phyloP scores from a whole-genome alignment of 1,140 invertebrate species.

The Battus philenor region DNA sequence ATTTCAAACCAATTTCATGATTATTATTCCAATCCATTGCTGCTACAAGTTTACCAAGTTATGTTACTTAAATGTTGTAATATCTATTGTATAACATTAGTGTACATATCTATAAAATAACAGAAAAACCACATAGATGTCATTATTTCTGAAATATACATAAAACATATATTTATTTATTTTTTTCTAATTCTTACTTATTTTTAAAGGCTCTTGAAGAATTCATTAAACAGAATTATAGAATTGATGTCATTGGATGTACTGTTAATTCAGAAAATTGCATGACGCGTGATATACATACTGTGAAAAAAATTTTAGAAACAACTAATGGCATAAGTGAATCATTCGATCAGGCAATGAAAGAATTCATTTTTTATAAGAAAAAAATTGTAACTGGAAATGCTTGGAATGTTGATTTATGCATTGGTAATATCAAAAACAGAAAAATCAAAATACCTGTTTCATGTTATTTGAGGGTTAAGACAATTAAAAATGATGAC shows the following conservation, averaged over 20 bases:
- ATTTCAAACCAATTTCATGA: no score
- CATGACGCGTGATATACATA: constrained; percentile 34
- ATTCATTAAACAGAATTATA: constrained; percentile 47
- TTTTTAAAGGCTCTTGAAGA: constrained; percentile 18
- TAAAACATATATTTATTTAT: no score
- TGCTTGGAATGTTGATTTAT: constrained; percentile 63
- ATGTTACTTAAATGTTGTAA: no score
- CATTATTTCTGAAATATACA: no score
- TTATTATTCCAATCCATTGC: no score
- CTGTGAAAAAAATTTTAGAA: constrained; percentile 47
- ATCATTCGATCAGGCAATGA: constrained; percentile 58
- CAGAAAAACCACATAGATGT: no score
- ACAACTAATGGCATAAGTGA: constrained; percentile 48
- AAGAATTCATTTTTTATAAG: constrained; percentile 55
- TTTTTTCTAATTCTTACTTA: no score
- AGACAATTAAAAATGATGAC: constrained; percentile 57
- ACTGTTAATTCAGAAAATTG: constrained; percentile 42
- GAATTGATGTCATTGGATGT: constrained; percentile 62
- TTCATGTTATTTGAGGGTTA: constrained; percentile 49
- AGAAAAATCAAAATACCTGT: constrained; percentile 70
- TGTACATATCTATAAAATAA: no score
- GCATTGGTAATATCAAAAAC: constrained; percentile 61
- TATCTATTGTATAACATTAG: no score
- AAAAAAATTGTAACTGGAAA: constrained; percentile 44
- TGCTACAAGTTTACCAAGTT: no score